Evolutionary conservation across 2,113 vertebrate species (phyloP).

Genomic region (Xiphophorus couchianus): DNA sequence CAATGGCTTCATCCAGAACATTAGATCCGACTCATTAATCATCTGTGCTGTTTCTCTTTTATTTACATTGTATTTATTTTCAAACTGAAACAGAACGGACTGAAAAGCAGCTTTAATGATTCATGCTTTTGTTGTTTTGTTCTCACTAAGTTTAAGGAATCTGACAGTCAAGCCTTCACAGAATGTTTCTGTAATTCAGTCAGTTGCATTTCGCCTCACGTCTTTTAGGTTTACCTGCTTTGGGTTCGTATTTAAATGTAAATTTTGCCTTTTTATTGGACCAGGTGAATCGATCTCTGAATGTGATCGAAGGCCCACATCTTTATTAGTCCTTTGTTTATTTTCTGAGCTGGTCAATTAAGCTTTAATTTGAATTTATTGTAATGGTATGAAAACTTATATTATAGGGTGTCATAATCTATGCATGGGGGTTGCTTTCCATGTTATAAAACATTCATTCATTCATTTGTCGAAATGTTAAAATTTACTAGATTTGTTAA

Average conservation of each 20-base stretch:
- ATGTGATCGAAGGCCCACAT: not conserved
- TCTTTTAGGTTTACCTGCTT: not conserved
- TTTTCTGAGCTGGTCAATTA: too few relatives aligned
- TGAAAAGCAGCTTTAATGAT: not conserved
- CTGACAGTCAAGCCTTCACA: not conserved
- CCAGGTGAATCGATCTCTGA: not conserved
- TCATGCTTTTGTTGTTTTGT: too few relatives aligned
- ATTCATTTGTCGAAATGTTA: too few relatives aligned
- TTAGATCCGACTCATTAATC: not conserved
- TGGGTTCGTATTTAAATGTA: not conserved
- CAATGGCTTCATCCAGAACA: not conserved
- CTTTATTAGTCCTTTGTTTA: not conserved
- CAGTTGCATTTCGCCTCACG: slow-evolving; percentile 1
- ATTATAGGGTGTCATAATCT: too few relatives aligned
- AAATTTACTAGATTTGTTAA: too few relatives aligned
- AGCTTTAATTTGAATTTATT: too few relatives aligned
- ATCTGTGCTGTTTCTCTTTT: not conserved
- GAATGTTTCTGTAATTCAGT: not conserved
- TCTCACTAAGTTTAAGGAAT: not conserved
- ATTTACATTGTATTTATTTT: not conserved
- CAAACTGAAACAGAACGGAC: too few relatives aligned
- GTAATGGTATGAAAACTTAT: too few relatives aligned
- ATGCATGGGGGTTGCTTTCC: too few relatives aligned
- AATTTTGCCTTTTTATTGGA: not conserved
- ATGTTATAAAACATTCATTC: too few relatives aligned